A percentile compares a stretch with the other conserved stretches of the same genome.
These are phyloP conservation scores for Promerops cafer DNA, from an alignment of 2,113 vertebrate species.

Conservation along the genomic window DNA sequence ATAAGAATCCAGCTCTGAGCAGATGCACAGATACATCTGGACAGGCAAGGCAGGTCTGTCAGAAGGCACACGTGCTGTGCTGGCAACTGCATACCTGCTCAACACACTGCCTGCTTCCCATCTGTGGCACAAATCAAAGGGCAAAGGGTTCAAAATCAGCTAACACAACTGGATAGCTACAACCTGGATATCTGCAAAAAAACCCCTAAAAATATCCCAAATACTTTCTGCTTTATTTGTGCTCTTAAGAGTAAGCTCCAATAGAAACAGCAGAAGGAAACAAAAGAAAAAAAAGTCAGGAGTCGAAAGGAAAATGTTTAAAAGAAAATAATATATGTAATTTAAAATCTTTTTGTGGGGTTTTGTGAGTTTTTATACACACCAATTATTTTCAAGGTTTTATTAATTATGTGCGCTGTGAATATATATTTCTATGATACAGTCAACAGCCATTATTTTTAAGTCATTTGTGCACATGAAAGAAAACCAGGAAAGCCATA, in stretches of 20 bases:
- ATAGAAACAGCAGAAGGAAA: neutral
- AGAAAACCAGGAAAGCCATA: neutral
- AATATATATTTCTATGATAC: neutral
- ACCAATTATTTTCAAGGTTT: neutral
- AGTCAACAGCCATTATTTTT: neutral
- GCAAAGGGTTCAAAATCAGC: neutral
- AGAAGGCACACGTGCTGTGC: rapidly evolving
- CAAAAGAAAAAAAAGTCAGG: neutral
- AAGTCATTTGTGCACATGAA: neutral
- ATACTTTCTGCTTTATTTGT: neutral
- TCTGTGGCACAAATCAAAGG: neutral
- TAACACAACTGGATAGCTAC: neutral
- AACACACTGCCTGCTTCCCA: neutral
- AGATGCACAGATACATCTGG: neutral
- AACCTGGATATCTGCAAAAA: neutral
- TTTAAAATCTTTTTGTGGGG: neutral
- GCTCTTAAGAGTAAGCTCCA: neutral
- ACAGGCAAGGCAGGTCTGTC: neutral
- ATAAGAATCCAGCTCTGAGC: neutral
- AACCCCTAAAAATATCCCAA: neutral
- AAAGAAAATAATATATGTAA: neutral
- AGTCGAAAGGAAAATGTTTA: neutral
- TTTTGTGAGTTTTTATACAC: neutral
- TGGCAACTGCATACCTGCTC: rapidly evolving
- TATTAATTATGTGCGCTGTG: neutral